phyloP scores from a whole-genome alignment of 2,888 invertebrate genomes.

The Heliconius erato region DNA sequence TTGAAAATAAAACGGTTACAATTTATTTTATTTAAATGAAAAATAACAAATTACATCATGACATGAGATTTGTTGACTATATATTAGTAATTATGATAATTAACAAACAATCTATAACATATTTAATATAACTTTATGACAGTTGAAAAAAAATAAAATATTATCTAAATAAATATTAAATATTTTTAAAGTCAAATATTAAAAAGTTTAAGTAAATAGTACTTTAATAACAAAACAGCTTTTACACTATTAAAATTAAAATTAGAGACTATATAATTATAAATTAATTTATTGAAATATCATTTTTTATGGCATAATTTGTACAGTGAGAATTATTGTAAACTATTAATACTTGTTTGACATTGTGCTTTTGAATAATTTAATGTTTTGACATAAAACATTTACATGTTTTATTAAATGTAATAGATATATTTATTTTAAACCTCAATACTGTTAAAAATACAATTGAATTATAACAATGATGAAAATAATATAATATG shows the following conservation, averaged over 20 bases:
- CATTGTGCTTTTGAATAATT: background rate
- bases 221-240: background rate
- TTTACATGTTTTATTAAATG: background rate
- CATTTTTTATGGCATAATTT: background rate
- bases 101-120: background rate
- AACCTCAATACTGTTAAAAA: background rate
- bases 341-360: background rate
- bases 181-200: background rate
- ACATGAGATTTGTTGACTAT: background rate
- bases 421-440: background rate
- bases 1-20: background rate
- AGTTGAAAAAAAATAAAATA: background rate
- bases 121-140: background rate
- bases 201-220: slow-evolving; percentile 1
- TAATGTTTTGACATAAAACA: background rate
- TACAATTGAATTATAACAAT: slow-evolving; percentile 8
- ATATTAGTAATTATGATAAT: background rate
- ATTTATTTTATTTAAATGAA: slow-evolving; percentile 5
- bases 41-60: background rate
- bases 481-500: slow-evolving; percentile 40
- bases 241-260: background rate
- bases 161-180: background rate
- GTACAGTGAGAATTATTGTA: background rate
- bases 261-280: background rate
- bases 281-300: too few species aligned